A percentile compares a stretch with the other conserved stretches of the same genome.
phyloP scores from a whole-genome alignment of 2,113 vertebrate genomes.

The Passer domesticus region DNA sequence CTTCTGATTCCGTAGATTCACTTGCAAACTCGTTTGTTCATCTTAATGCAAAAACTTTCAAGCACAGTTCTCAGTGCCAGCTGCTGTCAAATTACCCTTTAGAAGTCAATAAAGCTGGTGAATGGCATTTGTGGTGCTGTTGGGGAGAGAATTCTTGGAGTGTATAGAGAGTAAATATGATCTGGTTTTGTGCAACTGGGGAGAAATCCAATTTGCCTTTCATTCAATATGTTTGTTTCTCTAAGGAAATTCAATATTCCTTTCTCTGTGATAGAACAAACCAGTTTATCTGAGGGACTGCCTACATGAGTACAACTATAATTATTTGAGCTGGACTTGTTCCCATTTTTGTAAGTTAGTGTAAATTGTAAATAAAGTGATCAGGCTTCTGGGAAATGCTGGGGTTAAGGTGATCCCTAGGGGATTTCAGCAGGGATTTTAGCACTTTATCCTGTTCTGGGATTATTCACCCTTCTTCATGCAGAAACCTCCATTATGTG shows the following conservation, averaged over 20 bases:
- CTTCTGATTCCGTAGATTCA: not conserved
- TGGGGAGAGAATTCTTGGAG: constrained; percentile 2
- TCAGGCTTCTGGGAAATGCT: not conserved
- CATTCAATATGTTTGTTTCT: constrained; percentile 58
- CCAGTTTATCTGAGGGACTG: not conserved
- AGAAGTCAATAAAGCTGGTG: constrained; percentile 44
- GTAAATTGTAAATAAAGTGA: constrained; percentile 51
- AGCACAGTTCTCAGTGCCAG: constrained; percentile 12
- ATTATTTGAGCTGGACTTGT: not conserved
- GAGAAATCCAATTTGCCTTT: constrained; percentile 68
- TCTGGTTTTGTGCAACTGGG: constrained; percentile 41
- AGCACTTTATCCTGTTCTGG: not conserved
- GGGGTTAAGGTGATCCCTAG: not conserved
- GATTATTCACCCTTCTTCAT: not conserved
- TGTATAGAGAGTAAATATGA: constrained; percentile 37
- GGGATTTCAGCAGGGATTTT: not conserved
- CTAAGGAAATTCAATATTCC: constrained; percentile 67
- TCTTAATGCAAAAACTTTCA: constrained; percentile 11
- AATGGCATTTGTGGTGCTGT: constrained; percentile 38
- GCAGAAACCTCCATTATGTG: accelerated
- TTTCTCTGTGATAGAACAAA: constrained; percentile 25
- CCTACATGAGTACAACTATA: not conserved
- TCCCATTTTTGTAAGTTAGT: not conserved
- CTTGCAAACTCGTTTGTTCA: not conserved
- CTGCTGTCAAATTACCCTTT: constrained; percentile 42